Evolutionary conservation across 2,113 vertebrate species (phyloP).

Genomic region (Oryzias melastigma): DNA sequence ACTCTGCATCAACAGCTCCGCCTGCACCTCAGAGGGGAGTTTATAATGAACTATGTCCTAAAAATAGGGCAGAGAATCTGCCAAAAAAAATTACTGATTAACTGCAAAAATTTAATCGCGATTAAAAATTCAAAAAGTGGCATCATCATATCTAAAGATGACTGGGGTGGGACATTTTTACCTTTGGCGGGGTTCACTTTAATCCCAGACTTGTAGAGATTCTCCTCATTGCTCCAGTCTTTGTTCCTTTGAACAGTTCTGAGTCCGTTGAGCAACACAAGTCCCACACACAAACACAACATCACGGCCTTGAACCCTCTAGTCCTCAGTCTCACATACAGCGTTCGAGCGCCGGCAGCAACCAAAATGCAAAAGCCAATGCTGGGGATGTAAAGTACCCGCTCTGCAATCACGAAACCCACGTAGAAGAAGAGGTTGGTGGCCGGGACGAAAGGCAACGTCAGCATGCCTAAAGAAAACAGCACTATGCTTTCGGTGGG

Average conservation of each 20-base stretch:
- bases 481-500: slow-evolving; percentile 89
- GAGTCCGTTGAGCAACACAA: slow-evolving; percentile 91
- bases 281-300: slow-evolving; percentile 81
- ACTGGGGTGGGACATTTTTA: slow-evolving; percentile 61
- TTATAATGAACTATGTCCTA: too few species aligned
- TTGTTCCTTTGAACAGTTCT: slow-evolving; percentile 91
- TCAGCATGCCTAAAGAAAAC: slow-evolving; percentile 88
- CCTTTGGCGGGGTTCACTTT: slow-evolving; percentile 98
- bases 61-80: too few species aligned
- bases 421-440: slow-evolving; percentile 99
- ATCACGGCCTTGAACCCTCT: slow-evolving; percentile 84
- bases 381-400: slow-evolving; percentile 98
- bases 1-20: too few species aligned
- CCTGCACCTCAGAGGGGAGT: too few species aligned
- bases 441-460: slow-evolving; percentile 93
- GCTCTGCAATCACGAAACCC: slow-evolving; percentile 97
- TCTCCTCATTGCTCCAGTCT: slow-evolving; percentile 98
- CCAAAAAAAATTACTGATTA: too few species aligned
- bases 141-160: neutral
- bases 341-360: slow-evolving; percentile 86
- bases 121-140: too few species aligned
- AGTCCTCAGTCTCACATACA: slow-evolving; percentile 86
- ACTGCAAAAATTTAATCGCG: too few species aligned
- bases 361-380: slow-evolving; percentile 96
- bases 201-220: slow-evolving; percentile 97